Percentiles rank a stretch among this genome's conserved stretches.
These are phyloP conservation scores for Fragum fragum DNA, from an alignment of 2,888 invertebrate species.

Conservation along the genomic window DNA sequence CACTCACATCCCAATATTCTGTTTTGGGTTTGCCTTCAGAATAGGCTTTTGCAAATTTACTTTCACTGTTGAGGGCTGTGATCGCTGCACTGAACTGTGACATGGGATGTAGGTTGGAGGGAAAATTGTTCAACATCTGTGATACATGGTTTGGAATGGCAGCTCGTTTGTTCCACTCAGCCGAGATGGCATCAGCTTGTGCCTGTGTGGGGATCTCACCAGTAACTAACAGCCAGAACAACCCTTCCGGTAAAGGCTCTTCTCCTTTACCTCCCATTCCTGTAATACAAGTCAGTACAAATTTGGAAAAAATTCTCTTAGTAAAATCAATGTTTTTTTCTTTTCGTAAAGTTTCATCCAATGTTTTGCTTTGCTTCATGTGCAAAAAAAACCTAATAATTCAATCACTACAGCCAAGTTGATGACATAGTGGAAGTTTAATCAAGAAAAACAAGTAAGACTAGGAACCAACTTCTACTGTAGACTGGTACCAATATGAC, in stretches of 20 bases:
- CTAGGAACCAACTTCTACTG: no score
- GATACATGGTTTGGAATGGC: conserved; percentile 97
- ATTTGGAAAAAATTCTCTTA: no score
- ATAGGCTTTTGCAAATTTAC: conserved; percentile 96
- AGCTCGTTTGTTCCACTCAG: conserved; percentile 95
- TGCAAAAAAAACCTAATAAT: no score
- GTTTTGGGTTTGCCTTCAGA: conserved; percentile 94
- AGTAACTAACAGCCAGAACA: conserved; percentile 97
- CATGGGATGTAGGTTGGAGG: conserved; percentile 96
- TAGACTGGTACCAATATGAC: no score
- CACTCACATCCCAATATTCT: conserved; percentile 94
- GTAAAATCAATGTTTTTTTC: no score
- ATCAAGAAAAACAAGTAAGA: no score
- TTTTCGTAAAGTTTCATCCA: no score
- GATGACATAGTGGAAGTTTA: no score
- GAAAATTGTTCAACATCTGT: conserved; percentile 96
- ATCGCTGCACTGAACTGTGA: conserved; percentile 97
- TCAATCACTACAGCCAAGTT: no score
- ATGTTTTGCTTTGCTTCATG: no score
- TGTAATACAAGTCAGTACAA: neutral
- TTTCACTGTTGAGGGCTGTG: conserved; percentile 96
- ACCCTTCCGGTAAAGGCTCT: conserved; percentile 96
- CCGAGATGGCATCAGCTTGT: conserved; percentile 89
- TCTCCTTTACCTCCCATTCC: conserved; percentile 88
- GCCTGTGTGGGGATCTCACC: conserved; percentile 94